Evolutionary conservation across 2,888 invertebrate genomes (phyloP).

Genomic region (Xestobium rufovillosum): DNA sequence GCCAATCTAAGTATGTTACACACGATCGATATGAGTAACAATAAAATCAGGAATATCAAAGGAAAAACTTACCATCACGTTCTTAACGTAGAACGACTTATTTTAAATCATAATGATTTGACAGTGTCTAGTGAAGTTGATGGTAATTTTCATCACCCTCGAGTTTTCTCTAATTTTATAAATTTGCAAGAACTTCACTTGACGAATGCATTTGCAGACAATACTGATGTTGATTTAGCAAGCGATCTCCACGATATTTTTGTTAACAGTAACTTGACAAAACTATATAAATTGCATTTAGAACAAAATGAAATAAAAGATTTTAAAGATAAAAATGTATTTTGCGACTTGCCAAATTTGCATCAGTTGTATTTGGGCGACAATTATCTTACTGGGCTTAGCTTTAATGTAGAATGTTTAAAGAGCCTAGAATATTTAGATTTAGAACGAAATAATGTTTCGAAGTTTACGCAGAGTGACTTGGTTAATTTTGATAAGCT

Average conservation of each 20-base stretch:
- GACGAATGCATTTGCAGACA: constrained; percentile 65
- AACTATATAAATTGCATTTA: constrained; percentile 61
- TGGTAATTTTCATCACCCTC: constrained; percentile 55
- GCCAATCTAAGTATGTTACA: constrained; percentile 51
- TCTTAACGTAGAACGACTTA: constrained; percentile 56
- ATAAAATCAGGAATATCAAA: constrained; percentile 60
- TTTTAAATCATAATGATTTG: constrained; percentile 65
- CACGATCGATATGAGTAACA: constrained; percentile 67
- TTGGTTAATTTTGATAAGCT: constrained; percentile 51
- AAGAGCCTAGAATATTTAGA: constrained; percentile 59
- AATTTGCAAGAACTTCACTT: constrained; percentile 63
- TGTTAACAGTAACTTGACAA: constrained; percentile 57
- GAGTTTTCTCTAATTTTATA: constrained; percentile 62
- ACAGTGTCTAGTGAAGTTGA: constrained; percentile 52
- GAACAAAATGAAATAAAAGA: constrained; percentile 68
- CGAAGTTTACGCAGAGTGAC: constrained; percentile 50
- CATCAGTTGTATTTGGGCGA: constrained; percentile 64
- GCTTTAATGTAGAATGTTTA: constrained; percentile 60
- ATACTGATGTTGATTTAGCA: constrained; percentile 52
- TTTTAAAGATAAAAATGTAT: constrained; percentile 57
- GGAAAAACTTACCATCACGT: constrained; percentile 72
- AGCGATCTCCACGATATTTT: constrained; percentile 65
- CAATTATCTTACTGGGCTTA: constrained; percentile 52
- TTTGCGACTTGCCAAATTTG: constrained; percentile 61
- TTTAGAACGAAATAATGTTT: constrained; percentile 59